Evolutionary conservation across 2,797 vertebrate species (phyloP).

Genomic region (Enteromius thamalakanensis): DNA sequence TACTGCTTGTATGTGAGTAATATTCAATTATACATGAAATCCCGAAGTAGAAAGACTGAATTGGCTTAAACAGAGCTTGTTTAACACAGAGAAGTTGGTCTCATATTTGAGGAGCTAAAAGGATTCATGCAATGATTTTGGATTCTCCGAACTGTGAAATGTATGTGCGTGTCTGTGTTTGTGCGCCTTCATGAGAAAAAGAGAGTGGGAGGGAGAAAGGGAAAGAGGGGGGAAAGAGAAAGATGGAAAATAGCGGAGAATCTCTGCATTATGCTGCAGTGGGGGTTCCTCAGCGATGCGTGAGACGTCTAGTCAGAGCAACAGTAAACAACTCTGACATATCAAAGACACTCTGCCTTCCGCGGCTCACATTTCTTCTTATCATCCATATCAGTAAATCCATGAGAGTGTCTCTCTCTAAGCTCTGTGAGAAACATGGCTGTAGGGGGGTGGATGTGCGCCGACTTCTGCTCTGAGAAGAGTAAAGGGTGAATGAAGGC

Average conservation of each 20-base stretch:
- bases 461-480: background rate
- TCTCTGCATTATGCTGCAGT: conserved; percentile 54
- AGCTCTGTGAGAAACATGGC: conserved; percentile 34
- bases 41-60: background rate
- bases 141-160: conserved; percentile 67
- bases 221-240: conserved; percentile 36
- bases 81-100: conserved; percentile 2
- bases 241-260: conserved; percentile 50
- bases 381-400: conserved; percentile 39
- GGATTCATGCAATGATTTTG: conserved; percentile 65
- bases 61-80: background rate
- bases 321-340: conserved; percentile 50
- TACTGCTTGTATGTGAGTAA: background rate
- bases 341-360: conserved; percentile 28
- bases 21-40: background rate
- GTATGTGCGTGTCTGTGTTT: conserved; percentile 24
- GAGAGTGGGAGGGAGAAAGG: conserved; percentile 61
- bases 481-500: conserved; percentile 28
- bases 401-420: conserved; percentile 27
- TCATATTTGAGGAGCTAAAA: conserved; percentile 63
- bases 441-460: background rate
- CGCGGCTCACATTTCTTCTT: conserved; percentile 20
- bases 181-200: conserved; percentile 54
- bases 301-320: conserved; percentile 44
- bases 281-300: conserved; percentile 45